Base-by-base conservation (phyloP, 2,113 vertebrate genomes). In the Axis porcinus region DNA sequence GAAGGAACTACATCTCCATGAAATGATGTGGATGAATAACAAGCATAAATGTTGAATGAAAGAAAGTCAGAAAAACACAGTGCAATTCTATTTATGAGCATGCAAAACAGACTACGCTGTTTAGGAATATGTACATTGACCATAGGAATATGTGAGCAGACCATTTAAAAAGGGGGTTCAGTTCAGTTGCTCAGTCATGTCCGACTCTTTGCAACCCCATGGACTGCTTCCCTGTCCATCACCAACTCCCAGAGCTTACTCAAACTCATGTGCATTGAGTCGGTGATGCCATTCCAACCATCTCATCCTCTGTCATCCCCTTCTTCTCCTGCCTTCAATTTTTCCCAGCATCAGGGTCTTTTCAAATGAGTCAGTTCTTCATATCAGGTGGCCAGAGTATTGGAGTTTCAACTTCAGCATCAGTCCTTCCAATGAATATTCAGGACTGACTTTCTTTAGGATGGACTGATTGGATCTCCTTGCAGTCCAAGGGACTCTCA, bases 1-100 rank as follows among this genome's bases (percentile, higher is more conserved):
- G 23, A 92, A 87, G 76, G 52, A 91, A 92, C 40, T 81, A 5
- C 9, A 82, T 13, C 64, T 87, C n/a, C 45, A 23, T 94, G 45
- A 47, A 64, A 87, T 5, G 33, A 5, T 52, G 23, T 57, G 40
- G 47, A 28, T 81, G 50, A 89, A 23, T 86, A 82, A 47, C 70
- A 55, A 74, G 21, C 4, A 15, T 67, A 64, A 74, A 55, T 55
- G n/a, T 76, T 76, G 27, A 87, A 40, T 54, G 60, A 88, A 87
- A 70, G 23, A 54, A 57, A 86, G n/a, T 82, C 45, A 25, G 15
- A 94, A 91, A 74, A 81, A 79, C 3, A 2, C 25, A 79, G 8
- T 86, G 43, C 30, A 45, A 1, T 60, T 87, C 43, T 36, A 25
- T 25, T 94, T 58, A 40, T 67, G 36, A 88, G 6, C 43, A 8